Evolutionary conservation across 1,140 invertebrate species (phyloP).

Genomic region (Eumeta japonica): DNA sequence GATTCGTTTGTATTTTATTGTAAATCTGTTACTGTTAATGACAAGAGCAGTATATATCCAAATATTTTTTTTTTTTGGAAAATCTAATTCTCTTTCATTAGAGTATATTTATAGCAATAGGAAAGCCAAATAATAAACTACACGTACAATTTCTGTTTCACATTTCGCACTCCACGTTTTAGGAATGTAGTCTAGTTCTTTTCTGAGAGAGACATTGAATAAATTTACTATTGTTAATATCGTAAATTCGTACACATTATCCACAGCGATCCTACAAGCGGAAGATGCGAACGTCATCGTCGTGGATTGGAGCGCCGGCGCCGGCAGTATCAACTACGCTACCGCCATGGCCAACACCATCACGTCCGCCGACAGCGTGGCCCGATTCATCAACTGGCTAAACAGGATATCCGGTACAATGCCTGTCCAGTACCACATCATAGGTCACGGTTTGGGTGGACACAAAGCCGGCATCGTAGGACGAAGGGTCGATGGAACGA

Average conservation of each 20-base stretch:
- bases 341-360: conserved; percentile 49
- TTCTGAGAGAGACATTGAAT: no score
- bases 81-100: no score
- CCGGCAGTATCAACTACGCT: conserved; percentile 40
- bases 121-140: no score
- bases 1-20: no score
- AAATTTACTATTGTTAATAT: conserved; percentile 4
- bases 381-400: conserved; percentile 24
- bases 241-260: no score
- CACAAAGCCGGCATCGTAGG: conserved; percentile 77
- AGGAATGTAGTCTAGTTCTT: no score
- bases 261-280: conserved; percentile 41
- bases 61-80: no score
- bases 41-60: no score
- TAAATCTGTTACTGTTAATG: no score
- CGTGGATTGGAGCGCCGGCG: conserved; percentile 57
- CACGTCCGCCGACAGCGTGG: conserved; percentile 20
- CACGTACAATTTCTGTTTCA: no score
- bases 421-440: conserved; percentile 55
- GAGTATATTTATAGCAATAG: no score
- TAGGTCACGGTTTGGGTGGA: conserved; percentile 81
- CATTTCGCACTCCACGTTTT: no score
- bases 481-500: conserved; percentile 36
- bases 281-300: conserved; percentile 59
- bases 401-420: conserved; percentile 16